phyloP scores from a whole-genome alignment of 2,113 vertebrate genomes.

The Eira barbara region DNA sequence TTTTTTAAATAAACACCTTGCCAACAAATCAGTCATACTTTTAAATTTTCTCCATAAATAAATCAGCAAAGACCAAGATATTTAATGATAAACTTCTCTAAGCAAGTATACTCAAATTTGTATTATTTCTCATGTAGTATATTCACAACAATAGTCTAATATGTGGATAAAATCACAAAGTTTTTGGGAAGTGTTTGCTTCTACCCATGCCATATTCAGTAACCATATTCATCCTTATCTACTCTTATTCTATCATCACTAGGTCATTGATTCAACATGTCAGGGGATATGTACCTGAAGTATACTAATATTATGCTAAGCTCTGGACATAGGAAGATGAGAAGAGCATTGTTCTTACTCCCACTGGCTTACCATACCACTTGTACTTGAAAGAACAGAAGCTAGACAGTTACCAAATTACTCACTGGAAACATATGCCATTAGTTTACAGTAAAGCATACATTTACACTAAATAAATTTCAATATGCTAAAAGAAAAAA shows the following conservation, averaged over 20 bases:
- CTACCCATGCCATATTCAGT: not conserved
- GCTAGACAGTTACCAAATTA: not conserved
- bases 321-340: not conserved
- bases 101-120: not conserved
- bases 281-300: not conserved
- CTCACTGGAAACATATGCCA: not conserved
- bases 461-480: not conserved
- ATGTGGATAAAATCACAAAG: not conserved
- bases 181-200: not conserved
- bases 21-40: not conserved
- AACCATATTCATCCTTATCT: not conserved
- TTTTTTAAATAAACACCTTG: not conserved
- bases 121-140: not conserved
- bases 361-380: not conserved
- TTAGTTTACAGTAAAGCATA: not conserved
- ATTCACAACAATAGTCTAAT: not conserved
- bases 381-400: not conserved
- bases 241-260: not conserved
- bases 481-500: not conserved
- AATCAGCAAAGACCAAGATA: not conserved
- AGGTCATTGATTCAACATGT: not conserved
- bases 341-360: not conserved
- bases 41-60: not conserved
- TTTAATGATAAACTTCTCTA: not conserved
- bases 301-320: not conserved